Percentiles rank a stretch among this genome's conserved stretches.
Evolutionary conservation across 2,888 invertebrate species (phyloP).

Genomic region (Catonia carolina): DNA sequence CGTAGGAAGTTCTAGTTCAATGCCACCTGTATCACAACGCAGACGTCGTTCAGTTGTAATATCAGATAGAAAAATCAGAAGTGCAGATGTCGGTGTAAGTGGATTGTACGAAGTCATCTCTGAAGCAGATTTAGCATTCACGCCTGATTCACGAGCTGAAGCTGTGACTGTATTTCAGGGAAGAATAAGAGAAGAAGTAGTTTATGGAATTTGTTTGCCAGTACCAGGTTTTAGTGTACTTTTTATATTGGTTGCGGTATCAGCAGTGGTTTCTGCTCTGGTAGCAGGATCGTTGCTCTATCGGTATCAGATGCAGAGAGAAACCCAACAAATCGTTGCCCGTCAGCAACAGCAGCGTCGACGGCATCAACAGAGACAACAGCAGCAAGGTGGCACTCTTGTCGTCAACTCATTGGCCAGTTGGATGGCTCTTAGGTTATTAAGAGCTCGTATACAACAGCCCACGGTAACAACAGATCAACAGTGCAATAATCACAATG

Average conservation of each 20-base stretch:
- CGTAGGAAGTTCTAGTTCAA: slow-evolving; percentile 41
- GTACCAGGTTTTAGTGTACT: slow-evolving; percentile 82
- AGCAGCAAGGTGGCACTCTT: slow-evolving; percentile 44
- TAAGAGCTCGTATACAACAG: slow-evolving; percentile 43
- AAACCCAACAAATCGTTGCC: slow-evolving; percentile 43
- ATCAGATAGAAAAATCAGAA: slow-evolving; percentile 66
- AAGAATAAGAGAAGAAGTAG: slow-evolving; percentile 76
- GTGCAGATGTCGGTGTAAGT: slow-evolving; percentile 83
- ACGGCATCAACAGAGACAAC: slow-evolving; percentile 45
- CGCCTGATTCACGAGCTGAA: slow-evolving; percentile 70
- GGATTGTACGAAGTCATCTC: slow-evolving; percentile 87
- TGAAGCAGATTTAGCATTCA: slow-evolving; percentile 84
- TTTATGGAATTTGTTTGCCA: slow-evolving; percentile 87
- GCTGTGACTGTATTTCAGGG: slow-evolving; percentile 84
- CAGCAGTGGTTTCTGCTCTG: slow-evolving; percentile 78
- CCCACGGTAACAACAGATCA: slow-evolving; percentile 27
- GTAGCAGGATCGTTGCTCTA: slow-evolving; percentile 78
- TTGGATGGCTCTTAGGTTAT: slow-evolving; percentile 63
- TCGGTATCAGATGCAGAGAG: slow-evolving; percentile 67
- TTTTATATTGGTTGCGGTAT: slow-evolving; percentile 79
- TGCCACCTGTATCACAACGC: slow-evolving; percentile 41
- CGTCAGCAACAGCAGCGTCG: slow-evolving; percentile 40
- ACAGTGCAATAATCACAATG: slow-evolving; percentile 31
- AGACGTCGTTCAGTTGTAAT: slow-evolving; percentile 58
- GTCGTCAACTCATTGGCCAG: slow-evolving; percentile 61